These are phyloP conservation scores for Drosophila fungiperda DNA, from an alignment of 2,888 invertebrate species.

Conservation along the genomic window DNA sequence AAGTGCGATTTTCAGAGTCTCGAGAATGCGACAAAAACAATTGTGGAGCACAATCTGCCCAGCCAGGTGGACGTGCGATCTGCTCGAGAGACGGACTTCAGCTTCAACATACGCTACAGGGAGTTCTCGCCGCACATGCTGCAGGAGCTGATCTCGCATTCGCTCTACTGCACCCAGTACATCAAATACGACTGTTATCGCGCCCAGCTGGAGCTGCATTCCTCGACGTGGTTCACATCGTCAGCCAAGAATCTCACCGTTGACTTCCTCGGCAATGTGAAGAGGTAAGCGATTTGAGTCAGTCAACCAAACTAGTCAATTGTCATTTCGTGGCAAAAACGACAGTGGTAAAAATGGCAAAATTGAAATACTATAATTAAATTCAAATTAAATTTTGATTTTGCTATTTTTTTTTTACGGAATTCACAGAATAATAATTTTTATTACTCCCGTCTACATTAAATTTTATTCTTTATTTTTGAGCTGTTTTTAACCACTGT, in stretches of 20 bases:
- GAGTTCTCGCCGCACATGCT: constrained; percentile 96
- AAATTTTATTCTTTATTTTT: neutral
- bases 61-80: constrained; percentile 95
- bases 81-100: constrained; percentile 91
- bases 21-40: constrained; percentile 93
- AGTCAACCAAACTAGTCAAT: constrained; percentile 15
- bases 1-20: constrained; percentile 96
- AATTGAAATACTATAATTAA: no score
- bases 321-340: constrained; percentile 32
- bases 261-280: constrained; percentile 93
- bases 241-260: constrained; percentile 92
- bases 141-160: constrained; percentile 95
- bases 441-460: neutral
- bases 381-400: no score
- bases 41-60: constrained; percentile 95
- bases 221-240: constrained; percentile 95
- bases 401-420: no score
- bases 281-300: constrained; percentile 86
- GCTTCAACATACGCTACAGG: constrained; percentile 93
- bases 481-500: neutral
- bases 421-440: neutral
- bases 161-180: constrained; percentile 94
- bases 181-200: constrained; percentile 96
- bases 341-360: neutral
- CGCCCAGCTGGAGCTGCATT: constrained; percentile 94